Conservation (phyloP, 1,140 invertebrate genomes). For the Drosophila varians region DNA sequence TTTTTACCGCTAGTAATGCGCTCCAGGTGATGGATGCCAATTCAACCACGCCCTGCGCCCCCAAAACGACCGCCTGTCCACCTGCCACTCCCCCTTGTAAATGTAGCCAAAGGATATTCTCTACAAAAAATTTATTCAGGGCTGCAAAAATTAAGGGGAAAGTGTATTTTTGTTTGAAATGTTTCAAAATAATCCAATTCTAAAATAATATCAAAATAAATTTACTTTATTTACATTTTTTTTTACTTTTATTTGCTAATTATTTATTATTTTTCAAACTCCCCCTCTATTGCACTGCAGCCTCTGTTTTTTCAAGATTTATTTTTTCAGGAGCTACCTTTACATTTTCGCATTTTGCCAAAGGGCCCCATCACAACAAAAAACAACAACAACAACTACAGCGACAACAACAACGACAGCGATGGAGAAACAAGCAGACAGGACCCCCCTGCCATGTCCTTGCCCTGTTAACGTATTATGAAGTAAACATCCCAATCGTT, state of each 20-base stretch:
- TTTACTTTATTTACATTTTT: too few species aligned
- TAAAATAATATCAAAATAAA: too few species aligned
- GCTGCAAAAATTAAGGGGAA: neutral
- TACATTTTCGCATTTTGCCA: neutral
- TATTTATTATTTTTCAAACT: too few species aligned
- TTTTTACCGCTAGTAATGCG: conserved; percentile 31
- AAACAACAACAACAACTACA: conserved; percentile 17
- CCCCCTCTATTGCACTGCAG: too few species aligned
- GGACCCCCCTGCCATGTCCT: neutral
- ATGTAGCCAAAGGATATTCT: too few species aligned
- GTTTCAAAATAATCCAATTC: too few species aligned
- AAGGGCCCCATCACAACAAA: neutral
- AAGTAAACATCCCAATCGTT: conserved; percentile 73
- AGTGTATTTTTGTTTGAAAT: too few species aligned
- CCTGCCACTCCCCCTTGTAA: neutral
- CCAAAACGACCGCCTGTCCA: neutral
- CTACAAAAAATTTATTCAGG: neutral
- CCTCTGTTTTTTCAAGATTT: neutral
- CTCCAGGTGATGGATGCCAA: conserved; percentile 16
- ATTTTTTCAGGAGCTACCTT: neutral
- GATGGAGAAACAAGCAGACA: neutral
- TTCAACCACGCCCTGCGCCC: neutral
- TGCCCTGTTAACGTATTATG: conserved; percentile 38
- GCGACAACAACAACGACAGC: too few species aligned
- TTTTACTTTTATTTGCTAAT: too few species aligned